A percentile compares a stretch with the other conserved stretches of the same genome.
These are phyloP conservation scores for Polia nebulosa DNA, from an alignment of 2,888 invertebrate genomes.

Conservation along the genomic window DNA sequence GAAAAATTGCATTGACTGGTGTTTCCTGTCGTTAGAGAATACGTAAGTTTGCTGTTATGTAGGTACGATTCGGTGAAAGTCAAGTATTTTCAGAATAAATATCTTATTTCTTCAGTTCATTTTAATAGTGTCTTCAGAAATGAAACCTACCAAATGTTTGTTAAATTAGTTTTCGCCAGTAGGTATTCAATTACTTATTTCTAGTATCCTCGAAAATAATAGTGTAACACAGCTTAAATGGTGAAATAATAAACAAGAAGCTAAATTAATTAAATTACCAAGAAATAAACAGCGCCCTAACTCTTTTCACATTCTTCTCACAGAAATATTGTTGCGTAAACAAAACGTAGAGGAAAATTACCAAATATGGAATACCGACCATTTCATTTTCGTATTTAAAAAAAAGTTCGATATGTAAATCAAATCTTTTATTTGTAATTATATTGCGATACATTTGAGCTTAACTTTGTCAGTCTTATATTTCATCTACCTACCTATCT, in stretches of 20 bases:
- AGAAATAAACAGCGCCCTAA: neutral
- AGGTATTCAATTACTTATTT: constrained; percentile 3
- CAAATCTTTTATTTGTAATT: no score
- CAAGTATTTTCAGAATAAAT: neutral
- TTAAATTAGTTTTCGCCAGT: neutral
- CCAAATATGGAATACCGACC: neutral
- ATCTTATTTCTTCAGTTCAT: neutral
- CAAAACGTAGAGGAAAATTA: neutral
- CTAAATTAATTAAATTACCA: constrained; percentile 1
- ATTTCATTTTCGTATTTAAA: neutral
- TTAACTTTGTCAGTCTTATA: no score
- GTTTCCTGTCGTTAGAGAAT: no score
- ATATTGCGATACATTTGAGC: no score
- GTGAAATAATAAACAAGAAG: neutral
- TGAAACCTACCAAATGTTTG: neutral
- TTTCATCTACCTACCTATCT: no score
- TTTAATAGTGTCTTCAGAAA: neutral
- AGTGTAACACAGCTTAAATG: neutral
- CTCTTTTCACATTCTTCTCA: neutral
- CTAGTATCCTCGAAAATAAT: neutral
- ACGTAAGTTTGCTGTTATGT: neutral
- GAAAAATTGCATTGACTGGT: neutral
- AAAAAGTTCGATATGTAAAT: neutral
- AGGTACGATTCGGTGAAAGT: neutral
- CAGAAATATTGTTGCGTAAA: neutral